Evolutionary conservation across 2,888 invertebrate genomes (phyloP).

Genomic region (Rhorus exstirpatorius): DNA sequence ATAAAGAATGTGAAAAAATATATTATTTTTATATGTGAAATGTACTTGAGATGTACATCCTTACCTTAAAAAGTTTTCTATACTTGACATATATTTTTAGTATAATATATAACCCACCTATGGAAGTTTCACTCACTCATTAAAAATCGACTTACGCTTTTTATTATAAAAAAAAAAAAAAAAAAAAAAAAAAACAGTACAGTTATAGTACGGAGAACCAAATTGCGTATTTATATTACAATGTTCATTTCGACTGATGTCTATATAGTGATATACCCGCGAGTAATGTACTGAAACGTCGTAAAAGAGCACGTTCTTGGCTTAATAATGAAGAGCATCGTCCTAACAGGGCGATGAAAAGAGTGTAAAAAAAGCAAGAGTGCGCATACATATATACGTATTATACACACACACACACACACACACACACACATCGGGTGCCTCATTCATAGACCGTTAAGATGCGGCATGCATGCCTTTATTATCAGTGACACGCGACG

Average conservation of each 20-base stretch:
- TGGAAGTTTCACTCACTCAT: no score
- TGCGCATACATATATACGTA: conserved; percentile 27
- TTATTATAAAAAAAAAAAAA: no score
- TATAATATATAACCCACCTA: no score
- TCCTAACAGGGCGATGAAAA: conserved; percentile 37
- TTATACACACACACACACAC: conserved; percentile 7
- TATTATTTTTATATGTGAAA: no score
- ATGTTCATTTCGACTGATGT: conserved; percentile 42
- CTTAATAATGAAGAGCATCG: conserved; percentile 40
- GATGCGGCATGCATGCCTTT: conserved; percentile 30
- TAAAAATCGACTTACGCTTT: no score
- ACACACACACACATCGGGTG: neutral
- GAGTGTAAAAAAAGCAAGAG: conserved; percentile 45
- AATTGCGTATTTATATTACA: neutral
- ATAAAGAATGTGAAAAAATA: no score
- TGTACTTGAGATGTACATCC: no score
- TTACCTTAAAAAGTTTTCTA: no score
- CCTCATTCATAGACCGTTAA: conserved; percentile 28
- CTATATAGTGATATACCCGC: neutral
- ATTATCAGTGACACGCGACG: conserved; percentile 53
- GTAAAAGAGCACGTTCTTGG: conserved; percentile 45
- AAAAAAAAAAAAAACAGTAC: no score
- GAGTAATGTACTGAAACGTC: conserved; percentile 8
- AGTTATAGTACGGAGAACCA: neutral
- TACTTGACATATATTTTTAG: no score